These are phyloP conservation scores for Lepidurus apus DNA, from an alignment of 1,140 invertebrate genomes.

Conservation along the genomic window DNA sequence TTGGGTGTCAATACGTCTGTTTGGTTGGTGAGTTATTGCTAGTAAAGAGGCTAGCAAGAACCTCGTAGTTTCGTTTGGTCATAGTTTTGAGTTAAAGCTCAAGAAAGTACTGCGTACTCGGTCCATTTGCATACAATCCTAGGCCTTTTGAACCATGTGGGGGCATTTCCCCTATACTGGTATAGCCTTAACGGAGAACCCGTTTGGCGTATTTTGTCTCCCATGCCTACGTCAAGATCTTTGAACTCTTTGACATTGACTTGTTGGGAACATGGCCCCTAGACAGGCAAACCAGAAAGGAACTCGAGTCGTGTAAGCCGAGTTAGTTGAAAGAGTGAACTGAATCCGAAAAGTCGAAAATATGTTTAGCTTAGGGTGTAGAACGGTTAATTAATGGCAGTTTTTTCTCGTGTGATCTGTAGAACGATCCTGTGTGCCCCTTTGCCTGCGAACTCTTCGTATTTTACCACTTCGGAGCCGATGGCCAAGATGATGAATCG, in stretches of 20 bases:
- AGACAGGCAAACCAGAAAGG: not conserved
- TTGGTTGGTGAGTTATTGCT: no score
- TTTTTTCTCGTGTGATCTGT: constrained; percentile 30
- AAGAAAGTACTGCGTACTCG: no score
- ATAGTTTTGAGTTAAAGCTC: no score
- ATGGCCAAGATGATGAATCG: constrained; percentile 61
- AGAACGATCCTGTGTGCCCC: constrained; percentile 45
- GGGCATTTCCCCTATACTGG: not conserved
- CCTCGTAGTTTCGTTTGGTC: no score
- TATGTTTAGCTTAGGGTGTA: not conserved
- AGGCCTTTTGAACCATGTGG: not conserved
- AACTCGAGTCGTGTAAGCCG: no score
- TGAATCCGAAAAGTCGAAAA: no score
- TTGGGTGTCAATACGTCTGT: no score
- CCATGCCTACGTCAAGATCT: constrained; percentile 16
- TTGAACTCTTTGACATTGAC: constrained; percentile 6
- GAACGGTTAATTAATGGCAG: constrained; percentile 28
- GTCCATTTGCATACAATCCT: not conserved
- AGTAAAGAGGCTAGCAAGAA: no score
- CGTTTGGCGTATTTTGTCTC: not conserved
- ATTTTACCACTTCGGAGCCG: constrained; percentile 63
- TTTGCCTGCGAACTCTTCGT: constrained; percentile 56
- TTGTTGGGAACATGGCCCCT: not conserved
- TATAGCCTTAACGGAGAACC: not conserved
- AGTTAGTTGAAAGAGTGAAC: no score